These are phyloP conservation scores for Myopa tessellatipennis DNA, from an alignment of 2,888 invertebrate genomes.

Conservation along the genomic window DNA sequence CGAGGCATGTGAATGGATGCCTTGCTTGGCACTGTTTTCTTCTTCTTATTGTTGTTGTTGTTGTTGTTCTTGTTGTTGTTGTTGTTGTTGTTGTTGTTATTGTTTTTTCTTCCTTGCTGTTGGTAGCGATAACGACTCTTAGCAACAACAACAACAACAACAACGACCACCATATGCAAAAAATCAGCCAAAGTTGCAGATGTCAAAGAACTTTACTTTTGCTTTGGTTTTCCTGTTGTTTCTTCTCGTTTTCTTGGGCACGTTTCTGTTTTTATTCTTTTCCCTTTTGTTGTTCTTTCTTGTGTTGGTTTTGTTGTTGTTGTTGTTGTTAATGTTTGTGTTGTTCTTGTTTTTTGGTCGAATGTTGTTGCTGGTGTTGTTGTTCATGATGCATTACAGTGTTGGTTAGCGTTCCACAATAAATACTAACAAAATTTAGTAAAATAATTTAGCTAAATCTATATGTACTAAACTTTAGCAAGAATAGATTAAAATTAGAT, in stretches of 20 bases:
- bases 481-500: no score
- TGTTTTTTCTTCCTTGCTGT: constrained; percentile 8
- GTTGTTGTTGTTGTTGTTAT: constrained; percentile 11
- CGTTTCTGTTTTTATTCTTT: background rate
- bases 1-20: constrained; percentile 13
- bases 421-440: no score
- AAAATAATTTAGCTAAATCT: no score
- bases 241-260: background rate
- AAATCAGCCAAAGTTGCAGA: constrained; percentile 35
- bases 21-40: background rate
- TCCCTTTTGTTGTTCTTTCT: background rate
- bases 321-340: no score
- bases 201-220: constrained; percentile 47
- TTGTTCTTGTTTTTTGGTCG: background rate
- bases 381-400: background rate
- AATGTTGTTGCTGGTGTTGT: background rate
- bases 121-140: constrained; percentile 23
- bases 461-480: no score
- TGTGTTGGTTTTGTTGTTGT: background rate
- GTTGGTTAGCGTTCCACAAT: constrained; percentile 9
- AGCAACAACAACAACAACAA: constrained; percentile 21
- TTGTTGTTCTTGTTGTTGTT: constrained; percentile 15
- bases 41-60: constrained; percentile 1
- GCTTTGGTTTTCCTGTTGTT: constrained; percentile 36
- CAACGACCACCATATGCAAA: constrained; percentile 19